These are phyloP conservation scores for Alligator sinensis DNA, from an alignment of 2,113 vertebrate species.

Conservation along the genomic window DNA sequence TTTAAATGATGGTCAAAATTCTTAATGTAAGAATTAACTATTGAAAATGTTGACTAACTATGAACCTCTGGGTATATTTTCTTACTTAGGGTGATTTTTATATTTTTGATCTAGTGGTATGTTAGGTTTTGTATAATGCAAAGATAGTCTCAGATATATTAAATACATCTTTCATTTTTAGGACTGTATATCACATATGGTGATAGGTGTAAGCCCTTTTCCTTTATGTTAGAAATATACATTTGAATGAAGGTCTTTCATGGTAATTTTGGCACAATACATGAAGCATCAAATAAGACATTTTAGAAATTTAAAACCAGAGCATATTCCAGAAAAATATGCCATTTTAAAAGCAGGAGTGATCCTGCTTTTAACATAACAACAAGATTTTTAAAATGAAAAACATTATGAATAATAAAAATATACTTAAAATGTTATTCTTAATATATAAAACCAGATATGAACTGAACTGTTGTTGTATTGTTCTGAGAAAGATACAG, in stretches of 20 bases:
- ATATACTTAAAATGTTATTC: background rate
- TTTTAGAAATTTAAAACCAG: background rate
- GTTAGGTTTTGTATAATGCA: constrained; percentile 13
- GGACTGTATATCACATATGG: background rate
- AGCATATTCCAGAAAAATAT: background rate
- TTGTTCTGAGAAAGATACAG: background rate
- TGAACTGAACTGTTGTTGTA: background rate
- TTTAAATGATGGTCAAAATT: constrained; percentile 6
- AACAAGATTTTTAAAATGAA: background rate
- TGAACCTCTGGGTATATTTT: background rate
- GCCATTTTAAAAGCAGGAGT: background rate
- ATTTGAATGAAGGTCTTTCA: background rate
- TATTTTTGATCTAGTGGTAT: constrained; percentile 4
- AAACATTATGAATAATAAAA: background rate
- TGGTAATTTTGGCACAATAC: background rate
- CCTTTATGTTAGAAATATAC: background rate
- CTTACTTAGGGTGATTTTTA: constrained; percentile 2
- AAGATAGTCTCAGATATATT: background rate
- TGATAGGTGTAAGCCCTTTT: background rate
- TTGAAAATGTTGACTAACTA: background rate
- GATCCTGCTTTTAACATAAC: background rate
- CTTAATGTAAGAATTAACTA: background rate
- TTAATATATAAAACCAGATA: background rate
- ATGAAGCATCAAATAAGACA: background rate
- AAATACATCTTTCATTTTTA: background rate